Evolutionary conservation across 2,888 invertebrate genomes (phyloP).

Genomic region (Epiblema foenella): DNA sequence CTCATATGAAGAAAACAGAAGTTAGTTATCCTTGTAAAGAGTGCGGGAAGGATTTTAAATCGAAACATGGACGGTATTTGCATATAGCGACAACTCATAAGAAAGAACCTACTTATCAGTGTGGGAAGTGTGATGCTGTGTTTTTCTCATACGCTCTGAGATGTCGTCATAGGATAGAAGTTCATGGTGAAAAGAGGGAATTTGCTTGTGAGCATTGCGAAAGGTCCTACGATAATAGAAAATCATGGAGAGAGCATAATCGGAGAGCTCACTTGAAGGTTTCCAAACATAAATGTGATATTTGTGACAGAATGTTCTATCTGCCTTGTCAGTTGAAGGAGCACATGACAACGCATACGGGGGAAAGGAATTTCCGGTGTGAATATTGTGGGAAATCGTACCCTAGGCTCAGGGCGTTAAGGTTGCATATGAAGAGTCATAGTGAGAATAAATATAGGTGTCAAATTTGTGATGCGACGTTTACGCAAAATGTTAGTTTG

Average conservation of each 20-base stretch:
- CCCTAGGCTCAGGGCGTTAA: constrained; percentile 70
- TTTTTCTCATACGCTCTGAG: constrained; percentile 54
- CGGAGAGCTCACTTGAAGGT: constrained; percentile 58
- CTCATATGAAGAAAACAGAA: constrained; percentile 65
- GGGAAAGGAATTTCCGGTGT: constrained; percentile 77
- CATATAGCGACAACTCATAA: constrained; percentile 56
- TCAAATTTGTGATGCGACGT: constrained; percentile 70
- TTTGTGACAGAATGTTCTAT: constrained; percentile 72
- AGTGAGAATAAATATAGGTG: constrained; percentile 80
- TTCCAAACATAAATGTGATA: constrained; percentile 67
- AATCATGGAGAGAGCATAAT: constrained; percentile 59
- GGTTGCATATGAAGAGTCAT: constrained; percentile 80
- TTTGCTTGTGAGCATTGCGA: constrained; percentile 61
- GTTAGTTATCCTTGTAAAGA: constrained; percentile 68
- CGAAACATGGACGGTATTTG: constrained; percentile 54
- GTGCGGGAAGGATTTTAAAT: constrained; percentile 61
- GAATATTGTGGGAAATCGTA: constrained; percentile 80
- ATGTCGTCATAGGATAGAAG: constrained; percentile 56
- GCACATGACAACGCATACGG: constrained; percentile 81
- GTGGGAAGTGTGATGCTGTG: constrained; percentile 56
- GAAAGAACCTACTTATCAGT: constrained; percentile 56
- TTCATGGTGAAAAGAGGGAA: constrained; percentile 56
- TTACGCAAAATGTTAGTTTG: constrained; percentile 76
- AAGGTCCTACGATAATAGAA: constrained; percentile 60
- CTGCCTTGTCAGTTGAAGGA: constrained; percentile 67